Evolutionary conservation across 2,797 vertebrate species (phyloP), one percentile per base, ranked within the genome.

Genomic region (Eospalax fontanierii): DNA sequence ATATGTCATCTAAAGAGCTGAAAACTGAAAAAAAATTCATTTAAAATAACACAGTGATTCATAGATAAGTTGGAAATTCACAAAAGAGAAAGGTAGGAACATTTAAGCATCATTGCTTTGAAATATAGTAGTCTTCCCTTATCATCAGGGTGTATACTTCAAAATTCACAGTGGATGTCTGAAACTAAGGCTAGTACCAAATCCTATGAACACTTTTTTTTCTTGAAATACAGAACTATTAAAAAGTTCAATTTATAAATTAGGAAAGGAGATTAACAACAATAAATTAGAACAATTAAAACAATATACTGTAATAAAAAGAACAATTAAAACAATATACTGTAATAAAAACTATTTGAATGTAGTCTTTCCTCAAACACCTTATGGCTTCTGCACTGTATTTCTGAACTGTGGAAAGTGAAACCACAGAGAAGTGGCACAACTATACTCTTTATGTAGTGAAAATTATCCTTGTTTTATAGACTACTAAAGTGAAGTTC

Each of bases 401-500:
- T 26, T 71, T 61, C 4, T 79, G 50, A 30, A 50, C 73, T 78
- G 8, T 33, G 10, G 40, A 61, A 85, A 66, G 35, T 46, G 68
- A 90, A 80, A 65, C 26, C 22, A 80, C 57, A n/a, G 21, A 4
- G 14, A n/a, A 38, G 11, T 54, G n/a, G 30, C 15, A 38, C 28
- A 43, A 57, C 14, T 5, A 15, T 30, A 30, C 19, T 50, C 59
- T 71, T 57, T 9, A 21, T 46, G 30, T 61, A 19, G 59, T 79
- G 46, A 75, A 50, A 93, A 90, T 66, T 65, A 74, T 11, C 35
- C 35, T 89, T 84, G 40, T 73, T 84, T 94, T 66, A 87, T 24
- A 90, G 66, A 83, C 26, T 22, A 84, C 79, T 80, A 71, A 85
- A 78, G 0, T 59, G 43, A 91, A 97, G 89, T 11, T 66, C 14